A percentile compares a stretch with the other conserved stretches of the same genome.
These are phyloP conservation scores for Salvelinus alpinus DNA, from an alignment of 2,113 vertebrate species.

Conservation along the genomic window DNA sequence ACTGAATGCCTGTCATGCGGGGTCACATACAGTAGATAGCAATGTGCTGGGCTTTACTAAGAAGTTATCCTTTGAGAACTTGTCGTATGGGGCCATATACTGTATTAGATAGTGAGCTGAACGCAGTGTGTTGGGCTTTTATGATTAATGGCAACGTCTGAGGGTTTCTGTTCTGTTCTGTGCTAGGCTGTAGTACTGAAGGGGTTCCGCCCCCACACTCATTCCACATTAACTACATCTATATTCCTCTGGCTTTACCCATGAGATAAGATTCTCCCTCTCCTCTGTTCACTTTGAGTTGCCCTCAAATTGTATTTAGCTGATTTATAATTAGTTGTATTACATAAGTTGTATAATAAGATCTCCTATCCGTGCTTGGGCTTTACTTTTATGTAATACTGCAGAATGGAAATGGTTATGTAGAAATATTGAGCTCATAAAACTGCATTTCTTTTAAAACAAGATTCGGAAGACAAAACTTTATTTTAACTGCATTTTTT, in stretches of 20 bases:
- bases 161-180: constrained; percentile 17
- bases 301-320: constrained; percentile 39
- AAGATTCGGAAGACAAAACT: constrained; percentile 23
- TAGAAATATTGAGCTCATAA: constrained; percentile 17
- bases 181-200: constrained; percentile 40
- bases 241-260: constrained; percentile 42
- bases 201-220: constrained; percentile 48
- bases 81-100: not conserved
- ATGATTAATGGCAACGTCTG: constrained; percentile 53
- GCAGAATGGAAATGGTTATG: not conserved
- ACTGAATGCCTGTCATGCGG: too few species aligned
- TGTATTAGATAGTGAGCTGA: not conserved
- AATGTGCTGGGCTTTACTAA: too few species aligned
- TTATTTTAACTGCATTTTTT: not conserved
- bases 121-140: constrained; percentile 18
- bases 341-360: constrained; percentile 35
- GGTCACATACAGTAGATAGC: too few species aligned
- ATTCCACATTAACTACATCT: constrained; percentile 44
- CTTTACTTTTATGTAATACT: constrained; percentile 23
- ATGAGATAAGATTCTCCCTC: constrained; percentile 49
- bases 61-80: not conserved
- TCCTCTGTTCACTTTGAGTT: constrained; percentile 44
- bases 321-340: constrained; percentile 42
- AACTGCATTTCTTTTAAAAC: not conserved
- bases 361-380: constrained; percentile 19